These are phyloP conservation scores for Coecobrya sp. DNA, from an alignment of 2,888 invertebrate species.

Conservation along the genomic window DNA sequence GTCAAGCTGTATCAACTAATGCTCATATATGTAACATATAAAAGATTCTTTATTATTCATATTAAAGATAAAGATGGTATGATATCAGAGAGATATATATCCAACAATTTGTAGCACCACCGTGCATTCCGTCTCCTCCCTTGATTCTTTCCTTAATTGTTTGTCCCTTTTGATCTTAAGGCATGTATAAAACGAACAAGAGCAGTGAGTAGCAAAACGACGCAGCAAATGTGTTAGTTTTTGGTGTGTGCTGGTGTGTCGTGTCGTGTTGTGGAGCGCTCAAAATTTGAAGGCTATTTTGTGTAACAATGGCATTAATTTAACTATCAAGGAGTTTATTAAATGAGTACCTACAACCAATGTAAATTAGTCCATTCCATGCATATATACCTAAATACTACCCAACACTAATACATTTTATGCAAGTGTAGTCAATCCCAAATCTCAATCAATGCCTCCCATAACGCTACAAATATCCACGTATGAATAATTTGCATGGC, in stretches of 20 bases:
- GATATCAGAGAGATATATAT: slow-evolving; percentile 61
- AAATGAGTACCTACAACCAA: slow-evolving; percentile 4
- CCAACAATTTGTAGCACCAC: slow-evolving; percentile 51
- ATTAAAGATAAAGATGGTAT: slow-evolving; percentile 25
- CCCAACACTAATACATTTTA: too few species aligned
- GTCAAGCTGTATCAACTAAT: slow-evolving; percentile 56
- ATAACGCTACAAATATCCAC: background rate
- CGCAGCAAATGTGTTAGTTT: slow-evolving; percentile 2
- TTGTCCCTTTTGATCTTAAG: slow-evolving; percentile 30
- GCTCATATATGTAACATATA: slow-evolving; percentile 1
- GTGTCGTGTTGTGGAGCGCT: slow-evolving; percentile 25
- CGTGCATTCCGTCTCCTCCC: slow-evolving; percentile 69
- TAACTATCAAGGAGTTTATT: slow-evolving; percentile 65
- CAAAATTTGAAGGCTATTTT: slow-evolving; percentile 73
- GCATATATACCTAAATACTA: background rate
- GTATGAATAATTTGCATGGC: background rate
- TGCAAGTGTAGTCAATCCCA: background rate
- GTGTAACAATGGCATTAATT: slow-evolving; percentile 78
- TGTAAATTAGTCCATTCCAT: slow-evolving; percentile 63
- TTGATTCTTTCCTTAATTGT: slow-evolving; percentile 69
- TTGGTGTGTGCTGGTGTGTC: slow-evolving; percentile 18
- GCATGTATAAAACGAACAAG: slow-evolving; percentile 10
- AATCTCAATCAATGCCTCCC: background rate
- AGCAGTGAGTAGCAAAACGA: background rate
- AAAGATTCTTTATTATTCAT: background rate